Evolutionary conservation across 2,888 invertebrate genomes (phyloP).

Genomic region (Dysmachus trigonus): DNA sequence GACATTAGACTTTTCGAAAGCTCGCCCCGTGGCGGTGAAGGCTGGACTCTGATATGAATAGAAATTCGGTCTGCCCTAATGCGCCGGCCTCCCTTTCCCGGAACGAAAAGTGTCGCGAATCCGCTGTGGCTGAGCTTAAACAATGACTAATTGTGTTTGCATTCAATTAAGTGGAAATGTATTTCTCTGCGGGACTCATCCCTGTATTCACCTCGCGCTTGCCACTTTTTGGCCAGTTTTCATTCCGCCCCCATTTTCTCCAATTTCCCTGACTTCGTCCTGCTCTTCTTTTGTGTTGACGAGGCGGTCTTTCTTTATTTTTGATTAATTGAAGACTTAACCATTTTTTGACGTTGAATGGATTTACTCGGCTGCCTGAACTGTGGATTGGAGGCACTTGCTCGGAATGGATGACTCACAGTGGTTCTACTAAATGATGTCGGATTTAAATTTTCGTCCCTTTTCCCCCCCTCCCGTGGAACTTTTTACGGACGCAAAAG

Average conservation of each 20-base stretch:
- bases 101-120: neutral
- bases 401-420: neutral
- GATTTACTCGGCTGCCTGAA: constrained; percentile 22
- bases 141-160: constrained; percentile 47
- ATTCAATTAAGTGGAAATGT: constrained; percentile 46
- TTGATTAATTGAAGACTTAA: constrained; percentile 44
- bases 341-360: constrained; percentile 41
- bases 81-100: neutral
- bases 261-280: neutral
- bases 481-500: neutral
- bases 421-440: constrained; percentile 22
- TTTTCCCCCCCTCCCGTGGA: neutral
- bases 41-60: neutral
- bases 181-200: constrained; percentile 9
- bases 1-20: constrained; percentile 15
- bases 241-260: constrained; percentile 15
- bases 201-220: neutral
- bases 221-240: constrained; percentile 37
- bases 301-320: constrained; percentile 27
- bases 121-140: constrained; percentile 36
- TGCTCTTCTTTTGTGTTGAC: neutral
- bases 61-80: neutral
- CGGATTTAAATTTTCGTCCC: constrained; percentile 19
- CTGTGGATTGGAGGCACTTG: constrained; percentile 4
- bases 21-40: neutral